Percentiles rank a stretch among this genome's conserved stretches.
Conservation (phyloP, 2,113 vertebrate species). For the Monarcha castaneiventris region DNA sequence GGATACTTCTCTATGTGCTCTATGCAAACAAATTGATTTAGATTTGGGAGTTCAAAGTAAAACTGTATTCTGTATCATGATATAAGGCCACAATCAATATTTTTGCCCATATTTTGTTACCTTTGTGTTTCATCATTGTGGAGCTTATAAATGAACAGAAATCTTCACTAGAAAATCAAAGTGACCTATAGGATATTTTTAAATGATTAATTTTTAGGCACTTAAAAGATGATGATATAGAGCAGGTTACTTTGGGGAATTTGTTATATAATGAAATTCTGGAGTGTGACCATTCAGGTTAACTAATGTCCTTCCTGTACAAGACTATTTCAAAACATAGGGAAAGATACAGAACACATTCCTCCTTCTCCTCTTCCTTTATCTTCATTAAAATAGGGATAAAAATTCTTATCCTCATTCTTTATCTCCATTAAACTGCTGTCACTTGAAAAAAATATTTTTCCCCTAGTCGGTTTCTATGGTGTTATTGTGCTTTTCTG, state of each 20-base stretch:
- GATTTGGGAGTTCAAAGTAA: neutral
- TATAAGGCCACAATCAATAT: neutral
- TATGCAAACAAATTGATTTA: neutral
- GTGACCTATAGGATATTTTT: neutral
- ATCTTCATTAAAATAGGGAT: slow-evolving; percentile 10
- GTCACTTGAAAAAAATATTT: neutral
- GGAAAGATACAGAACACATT: neutral
- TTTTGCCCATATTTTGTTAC: neutral
- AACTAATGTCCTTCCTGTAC: neutral
- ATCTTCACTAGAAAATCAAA: neutral
- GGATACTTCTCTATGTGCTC: neutral
- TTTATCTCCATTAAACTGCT: neutral
- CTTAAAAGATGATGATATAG: neutral
- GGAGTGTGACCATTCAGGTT: neutral
- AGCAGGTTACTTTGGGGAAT: neutral
- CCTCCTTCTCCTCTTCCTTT: neutral
- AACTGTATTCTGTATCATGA: neutral
- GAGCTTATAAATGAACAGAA: neutral
- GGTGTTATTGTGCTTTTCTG: neutral
- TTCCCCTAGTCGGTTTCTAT: neutral
- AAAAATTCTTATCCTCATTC: neutral
- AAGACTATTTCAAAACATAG: neutral
- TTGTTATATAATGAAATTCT: neutral
- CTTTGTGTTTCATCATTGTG: neutral
- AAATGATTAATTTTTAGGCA: neutral